phyloP scores from a whole-genome alignment of 2,888 invertebrate species.

The Rutpela maculata region DNA sequence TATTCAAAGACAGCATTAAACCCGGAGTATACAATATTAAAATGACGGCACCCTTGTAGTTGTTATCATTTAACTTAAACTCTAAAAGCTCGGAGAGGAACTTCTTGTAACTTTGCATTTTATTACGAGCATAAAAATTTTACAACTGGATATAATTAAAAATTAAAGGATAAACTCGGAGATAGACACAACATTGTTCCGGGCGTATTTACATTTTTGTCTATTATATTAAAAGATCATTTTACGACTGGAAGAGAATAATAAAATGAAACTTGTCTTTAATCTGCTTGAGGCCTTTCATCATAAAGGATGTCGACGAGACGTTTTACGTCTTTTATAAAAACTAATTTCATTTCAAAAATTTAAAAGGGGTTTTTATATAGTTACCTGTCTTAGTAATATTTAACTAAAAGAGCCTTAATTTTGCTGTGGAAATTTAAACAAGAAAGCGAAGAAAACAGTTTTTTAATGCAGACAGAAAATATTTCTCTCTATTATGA shows the following conservation, averaged over 20 bases:
- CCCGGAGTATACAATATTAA: conserved; percentile 4
- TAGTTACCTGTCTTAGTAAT: no score
- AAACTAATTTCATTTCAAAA: no score
- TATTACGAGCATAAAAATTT: conserved; percentile 11
- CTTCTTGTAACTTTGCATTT: conserved; percentile 19
- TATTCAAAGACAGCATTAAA: conserved; percentile 19
- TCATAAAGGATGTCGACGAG: no score
- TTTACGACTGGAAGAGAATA: background rate
- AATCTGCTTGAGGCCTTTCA: background rate
- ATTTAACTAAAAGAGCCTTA: no score
- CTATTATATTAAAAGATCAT: background rate
- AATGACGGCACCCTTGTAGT: conserved; percentile 4
- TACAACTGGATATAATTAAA: conserved; percentile 7
- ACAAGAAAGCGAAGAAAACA: no score
- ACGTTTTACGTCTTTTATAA: no score
- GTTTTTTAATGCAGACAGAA: no score
- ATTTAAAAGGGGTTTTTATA: no score
- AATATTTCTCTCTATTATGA: no score
- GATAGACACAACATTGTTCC: background rate
- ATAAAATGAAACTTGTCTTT: background rate
- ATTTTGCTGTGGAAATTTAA: no score
- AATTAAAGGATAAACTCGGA: background rate
- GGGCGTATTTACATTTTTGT: conserved; percentile 1
- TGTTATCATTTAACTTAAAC: conserved; percentile 15
- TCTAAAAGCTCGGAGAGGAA: background rate